Evolutionary conservation across 2,113 vertebrate species (phyloP), one percentile per base, ranked within the genome.

Genomic region (Poecile atricapillus): DNA sequence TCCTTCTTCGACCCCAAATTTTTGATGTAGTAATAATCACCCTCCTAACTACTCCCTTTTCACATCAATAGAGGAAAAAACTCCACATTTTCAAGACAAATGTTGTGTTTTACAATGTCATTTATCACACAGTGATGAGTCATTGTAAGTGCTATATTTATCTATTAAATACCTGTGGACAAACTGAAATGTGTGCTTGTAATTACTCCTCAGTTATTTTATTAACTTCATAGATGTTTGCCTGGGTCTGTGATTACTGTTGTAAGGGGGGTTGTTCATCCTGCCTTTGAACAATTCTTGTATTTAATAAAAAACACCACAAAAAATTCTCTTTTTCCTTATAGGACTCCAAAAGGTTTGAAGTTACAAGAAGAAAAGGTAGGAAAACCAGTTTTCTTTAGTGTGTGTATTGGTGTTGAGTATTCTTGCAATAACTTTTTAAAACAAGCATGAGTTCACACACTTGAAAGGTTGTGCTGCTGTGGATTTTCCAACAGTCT

Each of bases 351-450:
- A 95, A 96, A 97, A 97, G 83, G 85, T 83, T 97, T 97, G 97
- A 98, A 94, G 95, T 95, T 86, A 58, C 96, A 85, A 93, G 98
- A 97, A 97, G 96, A 97, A 97, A 98, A 98, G 98, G 98, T 98
- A 98, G 85, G 97, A 59, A 79, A 46, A 21, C 8, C 4, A n/a
- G 4, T 93, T 67, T 96, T 68, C 56, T 90, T 59, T 44, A 21
- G 4, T 84, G 25, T 90, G 23, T 87, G 27, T 97, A 92, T 88
- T 79, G 58, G 44, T 95, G 65, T 92, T 49, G 63, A 53, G 16
- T 92, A 13, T 84, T 86, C 53, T 77, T 90, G 73, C 56, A 56
- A 65, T 64, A 56, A 71, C 76, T 95, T 90, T 64, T 60, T 67
- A 41, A 65, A 95, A 43, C 80, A 89, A 86, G 79, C 15, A 18